These are phyloP conservation scores for Diaphora mendica DNA, from an alignment of 2,888 invertebrate species.

Conservation along the genomic window DNA sequence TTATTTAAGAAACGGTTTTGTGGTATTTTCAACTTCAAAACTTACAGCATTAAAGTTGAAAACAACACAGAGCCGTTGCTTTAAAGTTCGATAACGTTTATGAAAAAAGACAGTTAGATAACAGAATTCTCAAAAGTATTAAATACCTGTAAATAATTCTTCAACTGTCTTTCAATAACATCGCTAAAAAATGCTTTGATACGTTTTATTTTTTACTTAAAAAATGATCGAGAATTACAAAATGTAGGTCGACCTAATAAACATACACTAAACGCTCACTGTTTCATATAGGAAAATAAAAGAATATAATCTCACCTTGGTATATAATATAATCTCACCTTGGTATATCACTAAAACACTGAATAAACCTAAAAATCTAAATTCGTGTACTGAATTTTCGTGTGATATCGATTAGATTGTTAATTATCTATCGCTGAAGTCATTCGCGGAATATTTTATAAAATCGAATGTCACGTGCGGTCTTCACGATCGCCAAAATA, in stretches of 20 bases:
- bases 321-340: constrained; percentile 16
- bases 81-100: too few relatives aligned
- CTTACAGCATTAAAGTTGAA: too few relatives aligned
- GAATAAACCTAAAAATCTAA: neutral
- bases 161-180: neutral
- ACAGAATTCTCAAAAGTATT: neutral
- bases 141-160: neutral
- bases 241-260: neutral
- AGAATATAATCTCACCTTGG: constrained; percentile 15
- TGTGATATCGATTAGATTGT: constrained; percentile 8
- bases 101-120: neutral
- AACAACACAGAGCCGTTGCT: too few relatives aligned
- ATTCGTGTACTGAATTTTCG: constrained; percentile 9
- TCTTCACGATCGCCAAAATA: constrained; percentile 54
- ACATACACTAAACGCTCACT: neutral
- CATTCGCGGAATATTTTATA: constrained; percentile 19
- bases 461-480: constrained; percentile 49
- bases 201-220: neutral
- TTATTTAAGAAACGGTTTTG: too few relatives aligned
- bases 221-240: neutral
- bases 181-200: neutral
- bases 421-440: constrained; percentile 3
- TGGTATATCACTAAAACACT: constrained; percentile 9
- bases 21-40: too few relatives aligned
- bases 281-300: constrained; percentile 7